phyloP scores from a whole-genome alignment of 2,888 invertebrate genomes.

The Calephelis perditalis region DNA sequence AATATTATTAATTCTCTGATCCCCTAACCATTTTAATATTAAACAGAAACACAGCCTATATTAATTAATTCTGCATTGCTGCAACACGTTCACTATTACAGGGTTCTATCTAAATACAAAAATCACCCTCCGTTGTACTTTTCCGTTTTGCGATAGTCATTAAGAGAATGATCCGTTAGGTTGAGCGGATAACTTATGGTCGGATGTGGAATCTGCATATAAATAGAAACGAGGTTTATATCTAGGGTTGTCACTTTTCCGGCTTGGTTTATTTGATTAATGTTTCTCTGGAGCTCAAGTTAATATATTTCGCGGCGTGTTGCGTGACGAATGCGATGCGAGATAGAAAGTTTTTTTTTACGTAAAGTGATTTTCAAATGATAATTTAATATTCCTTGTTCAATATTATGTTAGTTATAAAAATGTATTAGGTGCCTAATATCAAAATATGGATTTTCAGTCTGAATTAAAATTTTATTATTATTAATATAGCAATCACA shows the following conservation, averaged over 20 bases:
- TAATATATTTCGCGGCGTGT: too few relatives aligned
- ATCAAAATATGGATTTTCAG: too few relatives aligned
- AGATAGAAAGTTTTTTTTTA: too few relatives aligned
- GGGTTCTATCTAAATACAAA: conserved; percentile 48
- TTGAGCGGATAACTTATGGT: conserved; percentile 73
- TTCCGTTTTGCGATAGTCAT: conserved; percentile 66
- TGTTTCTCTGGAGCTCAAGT: too few relatives aligned
- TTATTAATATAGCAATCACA: too few relatives aligned
- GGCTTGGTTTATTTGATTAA: too few relatives aligned
- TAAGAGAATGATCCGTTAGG: conserved; percentile 68
- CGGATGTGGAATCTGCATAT: conserved; percentile 73
- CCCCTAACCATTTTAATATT: conserved; percentile 57
- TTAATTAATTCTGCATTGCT: conserved; percentile 67
- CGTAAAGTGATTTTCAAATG: too few relatives aligned
- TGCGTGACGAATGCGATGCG: too few relatives aligned
- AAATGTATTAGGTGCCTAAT: too few relatives aligned
- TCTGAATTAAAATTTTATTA: too few relatives aligned
- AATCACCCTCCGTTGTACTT: conserved; percentile 50
- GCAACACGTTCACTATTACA: conserved; percentile 47
- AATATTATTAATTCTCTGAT: conserved; percentile 49
- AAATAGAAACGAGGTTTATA: conserved; percentile 64
- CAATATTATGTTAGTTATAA: too few relatives aligned
- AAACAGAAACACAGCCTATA: conserved; percentile 62
- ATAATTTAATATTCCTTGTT: too few relatives aligned
- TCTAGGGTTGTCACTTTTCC: conserved; percentile 33